Base-by-base conservation (phyloP, 2,113 vertebrate species). In the Pedionomus torquatus region DNA sequence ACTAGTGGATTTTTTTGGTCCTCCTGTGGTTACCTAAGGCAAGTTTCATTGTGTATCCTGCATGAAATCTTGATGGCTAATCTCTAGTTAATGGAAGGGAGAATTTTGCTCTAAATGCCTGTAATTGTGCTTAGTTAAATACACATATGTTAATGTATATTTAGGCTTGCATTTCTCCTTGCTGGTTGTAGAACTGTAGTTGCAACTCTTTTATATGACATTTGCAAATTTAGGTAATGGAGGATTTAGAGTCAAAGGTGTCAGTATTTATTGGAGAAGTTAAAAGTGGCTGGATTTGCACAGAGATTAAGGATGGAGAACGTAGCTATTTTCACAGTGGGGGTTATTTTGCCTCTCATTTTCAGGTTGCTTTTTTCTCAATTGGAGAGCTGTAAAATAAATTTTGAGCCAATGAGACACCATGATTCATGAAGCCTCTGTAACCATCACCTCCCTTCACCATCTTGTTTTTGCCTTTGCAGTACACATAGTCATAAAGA, bases 1-100 rank as follows among this genome's bases (percentile, higher is more conserved):
- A 57, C 20, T 97, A 64, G 52, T 65, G 81, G 31, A 54, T 35
- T 75, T 66, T 83, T 94, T 75, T 84, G 17, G 90, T 91, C 66
- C 85, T 97, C 90, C 63, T 95, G 94, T 96, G 92, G 66, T 72
- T 93, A 95, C 94, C 92, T 94, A 90, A 93, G 90, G 90, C 90
- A 95, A 92, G 44, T 95, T 97, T 94, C 9, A 4, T 64, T 13
- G 6, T n/a, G 9, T 72, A 76, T 92, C 52, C 63, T 83, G 21
- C 58, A 80, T 85, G 35, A 76, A 76, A 80, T 87, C 74, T 87
- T 94, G 39, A 43, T 95, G 57, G 18, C 33, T 82, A 95, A 93
- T 96, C 85, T 96, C 82, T 90, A 72, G 85, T 91, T 91, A 91
- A 91, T 76, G 92, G 63, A 80, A 87, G 52, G 71, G 41, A 88